Base-by-base conservation (phyloP, 2,888 invertebrate genomes). In the Mythimna loreyi region DNA sequence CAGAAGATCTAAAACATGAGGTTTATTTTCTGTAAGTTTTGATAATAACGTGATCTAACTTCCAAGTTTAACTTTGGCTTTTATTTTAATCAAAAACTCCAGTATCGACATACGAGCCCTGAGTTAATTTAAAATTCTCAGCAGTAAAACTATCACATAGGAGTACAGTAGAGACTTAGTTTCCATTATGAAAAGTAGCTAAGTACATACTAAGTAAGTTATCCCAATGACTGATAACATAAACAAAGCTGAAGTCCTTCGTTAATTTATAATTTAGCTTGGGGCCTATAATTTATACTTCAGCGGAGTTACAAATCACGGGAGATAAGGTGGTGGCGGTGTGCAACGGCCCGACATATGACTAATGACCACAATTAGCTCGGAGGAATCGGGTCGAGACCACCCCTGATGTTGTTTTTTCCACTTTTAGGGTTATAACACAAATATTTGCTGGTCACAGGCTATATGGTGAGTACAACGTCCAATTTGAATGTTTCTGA, bases 361-460 rank as follows among this genome's bases (percentile, higher is more conserved):
- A 94, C 92, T 94, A 94, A 94, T 94, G 93, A 90, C 80, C 82
- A 87, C 94, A 93, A 94, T 94, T 94, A 94, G 92, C 92, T 88
- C 64, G 80, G 86, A 88, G 86, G 87, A 88, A 89, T 90, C 89
- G 88, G 89, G 88, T 81, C 86, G 82, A 79, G 78, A 60, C 86
- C 83, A 80, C 72, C 56, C 33, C 47, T 83, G 77, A 80, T 93
- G 92, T 93, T 93, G 92, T 92, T 92, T 92, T 93, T 91, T 90
- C 88, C 88, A 87, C 86, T 85, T 88, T 91, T 87, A 87, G 85
- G 84, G 90, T 89, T 86, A 87, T 61, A 89, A 77, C 75, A 85
- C 87, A 91, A 92, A 91, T 90, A 88, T 92, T 49, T 59, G 16
- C 33, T 21, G 13, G 63, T 23, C 9, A 60, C n/a, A 3, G 28